phyloP scores from a whole-genome alignment of 2,888 invertebrate species.

The Ethmia dodecea region DNA sequence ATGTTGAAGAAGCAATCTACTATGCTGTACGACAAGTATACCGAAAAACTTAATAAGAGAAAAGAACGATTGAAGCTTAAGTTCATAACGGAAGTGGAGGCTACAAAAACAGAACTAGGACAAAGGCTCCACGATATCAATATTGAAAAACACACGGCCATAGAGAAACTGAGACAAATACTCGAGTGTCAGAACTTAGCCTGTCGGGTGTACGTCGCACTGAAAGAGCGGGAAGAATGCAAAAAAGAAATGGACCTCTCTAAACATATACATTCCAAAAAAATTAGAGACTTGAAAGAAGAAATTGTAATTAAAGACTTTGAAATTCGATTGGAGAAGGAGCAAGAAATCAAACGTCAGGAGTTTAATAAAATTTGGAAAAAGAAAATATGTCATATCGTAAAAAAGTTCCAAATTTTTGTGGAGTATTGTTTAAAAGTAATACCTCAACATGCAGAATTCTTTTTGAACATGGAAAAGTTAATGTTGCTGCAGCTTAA shows the following conservation, averaged over 20 bases:
- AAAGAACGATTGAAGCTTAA: conserved; percentile 37
- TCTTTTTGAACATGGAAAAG: conserved; percentile 63
- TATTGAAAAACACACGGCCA: conserved; percentile 51
- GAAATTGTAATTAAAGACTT: conserved; percentile 40
- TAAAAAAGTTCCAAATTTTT: conserved; percentile 59
- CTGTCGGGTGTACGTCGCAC: conserved; percentile 61
- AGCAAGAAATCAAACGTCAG: conserved; percentile 38
- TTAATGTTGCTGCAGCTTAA: conserved; percentile 58
- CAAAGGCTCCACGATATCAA: conserved; percentile 50
- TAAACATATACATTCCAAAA: conserved; percentile 42
- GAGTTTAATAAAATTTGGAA: conserved; percentile 48
- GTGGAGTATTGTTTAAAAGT: conserved; percentile 50
- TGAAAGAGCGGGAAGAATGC: conserved; percentile 57
- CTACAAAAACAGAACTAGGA: conserved; percentile 23
- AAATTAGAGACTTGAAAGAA: conserved; percentile 36
- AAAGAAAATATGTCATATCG: conserved; percentile 56
- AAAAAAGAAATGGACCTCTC: conserved; percentile 36
- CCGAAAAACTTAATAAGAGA: conserved; percentile 35
- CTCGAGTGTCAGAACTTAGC: conserved; percentile 60
- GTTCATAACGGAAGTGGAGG: conserved; percentile 41
- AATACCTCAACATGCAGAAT: conserved; percentile 59
- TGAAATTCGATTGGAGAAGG: conserved; percentile 37
- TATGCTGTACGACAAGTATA: conserved; percentile 42
- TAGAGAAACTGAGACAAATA: conserved; percentile 48
- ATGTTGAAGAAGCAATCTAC: conserved; percentile 47